These are phyloP conservation scores for Polymixis flavicincta DNA, from an alignment of 2,888 invertebrate species.

Conservation along the genomic window DNA sequence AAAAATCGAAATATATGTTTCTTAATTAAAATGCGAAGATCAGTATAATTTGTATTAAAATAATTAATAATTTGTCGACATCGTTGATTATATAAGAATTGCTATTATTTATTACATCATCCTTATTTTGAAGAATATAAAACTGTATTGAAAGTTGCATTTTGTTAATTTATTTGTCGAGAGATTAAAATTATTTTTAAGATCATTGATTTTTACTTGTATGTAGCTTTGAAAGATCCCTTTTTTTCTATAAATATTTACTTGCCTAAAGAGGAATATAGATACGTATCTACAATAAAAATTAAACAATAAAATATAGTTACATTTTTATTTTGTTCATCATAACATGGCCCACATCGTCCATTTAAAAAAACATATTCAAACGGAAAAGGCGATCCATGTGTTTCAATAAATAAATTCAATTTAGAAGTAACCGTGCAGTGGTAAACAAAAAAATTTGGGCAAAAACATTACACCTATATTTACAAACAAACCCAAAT, in stretches of 20 bases:
- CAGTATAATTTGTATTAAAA: constrained; percentile 80
- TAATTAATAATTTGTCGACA: constrained; percentile 78
- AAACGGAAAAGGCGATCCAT: constrained; percentile 90
- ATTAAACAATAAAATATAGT: constrained; percentile 62
- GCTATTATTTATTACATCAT: constrained; percentile 85
- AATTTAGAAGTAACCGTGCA: constrained; percentile 71
- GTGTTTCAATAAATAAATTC: constrained; percentile 84
- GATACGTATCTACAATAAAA: constrained; percentile 36
- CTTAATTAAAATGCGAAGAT: constrained; percentile 78
- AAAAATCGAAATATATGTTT: constrained; percentile 54
- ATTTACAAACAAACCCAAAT: constrained; percentile 83
- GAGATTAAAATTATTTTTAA: constrained; percentile 89
- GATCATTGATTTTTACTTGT: constrained; percentile 70
- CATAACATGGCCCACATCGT: constrained; percentile 86
- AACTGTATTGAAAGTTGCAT: constrained; percentile 81
- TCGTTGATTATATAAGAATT: constrained; percentile 74
- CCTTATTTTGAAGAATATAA: constrained; percentile 80
- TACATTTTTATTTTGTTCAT: constrained; percentile 77
- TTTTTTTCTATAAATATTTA: neutral
- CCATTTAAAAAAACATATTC: constrained; percentile 86
- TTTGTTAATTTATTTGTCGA: constrained; percentile 90
- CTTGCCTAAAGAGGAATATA: neutral
- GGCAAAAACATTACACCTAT: constrained; percentile 78
- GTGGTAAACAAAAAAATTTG: constrained; percentile 77
- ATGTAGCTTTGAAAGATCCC: neutral